phyloP scores from a whole-genome alignment of 2,797 vertebrate species.

The Pipistrellus pipistrellus region DNA sequence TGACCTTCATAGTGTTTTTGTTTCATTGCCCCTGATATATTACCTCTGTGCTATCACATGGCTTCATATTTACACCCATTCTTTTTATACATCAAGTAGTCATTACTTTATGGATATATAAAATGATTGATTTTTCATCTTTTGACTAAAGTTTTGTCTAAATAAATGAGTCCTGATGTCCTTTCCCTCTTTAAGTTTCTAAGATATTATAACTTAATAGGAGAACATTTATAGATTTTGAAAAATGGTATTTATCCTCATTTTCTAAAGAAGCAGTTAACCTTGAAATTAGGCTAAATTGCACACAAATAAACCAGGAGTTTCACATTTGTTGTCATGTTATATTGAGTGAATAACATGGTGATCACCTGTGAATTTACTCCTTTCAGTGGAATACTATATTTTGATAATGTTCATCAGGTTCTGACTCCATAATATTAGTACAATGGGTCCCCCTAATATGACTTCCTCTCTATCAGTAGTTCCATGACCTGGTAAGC shows the following conservation, averaged over 20 bases:
- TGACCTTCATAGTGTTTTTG: background rate
- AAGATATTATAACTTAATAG: background rate
- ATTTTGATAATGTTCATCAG: background rate
- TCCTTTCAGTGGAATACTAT: background rate
- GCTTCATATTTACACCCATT: background rate
- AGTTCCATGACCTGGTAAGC: background rate
- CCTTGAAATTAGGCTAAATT: slow-evolving; percentile 32
- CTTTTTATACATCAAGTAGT: background rate
- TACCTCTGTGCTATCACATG: background rate
- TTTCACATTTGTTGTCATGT: background rate
- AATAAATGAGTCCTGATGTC: background rate
- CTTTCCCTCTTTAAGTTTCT: background rate
- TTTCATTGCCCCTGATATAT: background rate
- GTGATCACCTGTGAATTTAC: slow-evolving; percentile 10
- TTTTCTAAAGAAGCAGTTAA: slow-evolving; percentile 12
- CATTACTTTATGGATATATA: background rate
- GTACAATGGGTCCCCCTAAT: background rate
- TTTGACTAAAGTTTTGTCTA: background rate
- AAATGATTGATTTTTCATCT: slow-evolving; percentile 42
- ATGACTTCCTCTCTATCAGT: background rate
- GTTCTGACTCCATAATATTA: background rate
- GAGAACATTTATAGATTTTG: background rate
- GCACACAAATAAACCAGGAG: background rate
- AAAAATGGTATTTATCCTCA: slow-evolving; percentile 9
- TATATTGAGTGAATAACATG: slow-evolving; percentile 11